phyloP scores from a whole-genome alignment of 2,113 vertebrate species.

The Tragelaphus scriptus region DNA sequence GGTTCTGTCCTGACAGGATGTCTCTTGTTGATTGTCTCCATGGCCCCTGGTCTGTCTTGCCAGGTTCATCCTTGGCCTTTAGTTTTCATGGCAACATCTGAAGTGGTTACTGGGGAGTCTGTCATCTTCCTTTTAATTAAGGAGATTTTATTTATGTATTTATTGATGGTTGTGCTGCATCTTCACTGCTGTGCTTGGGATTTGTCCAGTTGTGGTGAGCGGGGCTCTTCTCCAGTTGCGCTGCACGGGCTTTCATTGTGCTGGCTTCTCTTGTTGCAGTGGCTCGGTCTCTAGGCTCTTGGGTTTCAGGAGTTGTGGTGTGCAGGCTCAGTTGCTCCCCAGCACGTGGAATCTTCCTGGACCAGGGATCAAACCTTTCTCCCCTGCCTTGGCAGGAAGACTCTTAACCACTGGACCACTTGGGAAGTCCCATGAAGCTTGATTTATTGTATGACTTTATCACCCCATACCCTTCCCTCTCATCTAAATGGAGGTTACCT shows the following conservation, averaged over 20 bases:
- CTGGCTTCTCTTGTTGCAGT: neutral
- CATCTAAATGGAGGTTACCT: neutral
- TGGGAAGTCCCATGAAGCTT: neutral
- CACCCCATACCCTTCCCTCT: neutral
- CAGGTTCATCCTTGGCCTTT: neutral
- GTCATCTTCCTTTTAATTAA: neutral
- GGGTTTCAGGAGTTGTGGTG: neutral
- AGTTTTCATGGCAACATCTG: neutral
- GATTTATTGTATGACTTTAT: neutral
- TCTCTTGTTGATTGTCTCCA: neutral
- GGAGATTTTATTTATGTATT: accelerated
- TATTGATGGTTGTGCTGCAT: accelerated
- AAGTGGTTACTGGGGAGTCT: neutral
- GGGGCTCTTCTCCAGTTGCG: accelerated
- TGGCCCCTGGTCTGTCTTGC: neutral
- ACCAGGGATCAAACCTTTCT: neutral
- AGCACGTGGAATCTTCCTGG: neutral
- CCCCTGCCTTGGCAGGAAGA: neutral
- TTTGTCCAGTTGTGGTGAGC: accelerated
- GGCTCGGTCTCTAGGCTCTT: neutral
- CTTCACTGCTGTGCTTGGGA: accelerated
- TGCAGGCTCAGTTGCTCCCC: neutral
- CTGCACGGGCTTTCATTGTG: accelerated
- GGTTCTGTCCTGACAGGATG: neutral
- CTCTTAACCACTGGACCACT: neutral